Conservation (phyloP, 2,113 vertebrate genomes). For the Vulpes ferrilata region DNA sequence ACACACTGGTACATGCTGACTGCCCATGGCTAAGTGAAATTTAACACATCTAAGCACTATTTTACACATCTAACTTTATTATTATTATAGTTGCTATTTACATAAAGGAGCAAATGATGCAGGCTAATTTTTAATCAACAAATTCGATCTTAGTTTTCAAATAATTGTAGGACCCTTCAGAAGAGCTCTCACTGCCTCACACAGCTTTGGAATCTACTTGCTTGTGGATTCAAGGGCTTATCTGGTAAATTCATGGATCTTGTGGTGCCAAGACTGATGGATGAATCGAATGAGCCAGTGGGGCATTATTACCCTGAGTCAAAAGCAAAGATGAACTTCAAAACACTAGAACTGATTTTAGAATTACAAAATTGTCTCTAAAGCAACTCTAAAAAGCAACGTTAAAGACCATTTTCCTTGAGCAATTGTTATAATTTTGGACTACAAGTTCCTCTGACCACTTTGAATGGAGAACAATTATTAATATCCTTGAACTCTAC, state of each 20-base stretch:
- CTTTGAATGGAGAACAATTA: neutral
- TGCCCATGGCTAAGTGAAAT: neutral
- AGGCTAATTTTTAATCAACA: neutral
- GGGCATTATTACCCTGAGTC: neutral
- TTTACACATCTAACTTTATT: neutral
- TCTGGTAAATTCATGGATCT: neutral
- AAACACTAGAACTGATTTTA: neutral
- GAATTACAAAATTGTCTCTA: neutral
- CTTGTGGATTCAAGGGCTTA: neutral
- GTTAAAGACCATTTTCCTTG: neutral
- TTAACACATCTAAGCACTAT: neutral
- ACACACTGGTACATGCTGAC: neutral
- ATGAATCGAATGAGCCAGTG: neutral
- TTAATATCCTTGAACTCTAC: neutral
- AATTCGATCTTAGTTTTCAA: neutral
- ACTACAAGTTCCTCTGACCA: neutral
- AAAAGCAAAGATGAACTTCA: neutral
- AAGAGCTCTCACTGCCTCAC: neutral
- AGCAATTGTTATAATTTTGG: neutral
- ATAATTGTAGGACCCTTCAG: neutral
- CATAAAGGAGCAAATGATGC: neutral
- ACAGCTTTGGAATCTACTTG: neutral
- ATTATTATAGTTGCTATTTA: neutral
- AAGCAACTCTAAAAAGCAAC: neutral
- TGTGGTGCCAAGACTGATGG: neutral